Conservation (phyloP, 1,140 invertebrate genomes). For the Eriocheir sinensis region DNA sequence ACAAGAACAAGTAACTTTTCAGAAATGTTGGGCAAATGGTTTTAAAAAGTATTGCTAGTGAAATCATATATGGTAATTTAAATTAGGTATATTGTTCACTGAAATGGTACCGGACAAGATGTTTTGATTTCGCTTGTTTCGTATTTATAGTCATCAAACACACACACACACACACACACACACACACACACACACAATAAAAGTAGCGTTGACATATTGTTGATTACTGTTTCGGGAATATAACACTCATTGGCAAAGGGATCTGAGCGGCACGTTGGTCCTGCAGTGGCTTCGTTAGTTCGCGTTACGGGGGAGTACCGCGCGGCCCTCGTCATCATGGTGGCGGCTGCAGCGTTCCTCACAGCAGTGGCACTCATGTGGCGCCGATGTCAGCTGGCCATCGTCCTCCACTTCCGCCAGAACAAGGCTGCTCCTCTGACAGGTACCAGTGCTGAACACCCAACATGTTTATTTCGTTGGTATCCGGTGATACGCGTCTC, state of each 20-base stretch:
- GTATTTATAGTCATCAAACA: not conserved
- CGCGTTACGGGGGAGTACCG: not conserved
- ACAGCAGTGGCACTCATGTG: not conserved
- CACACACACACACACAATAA: constrained; percentile 23
- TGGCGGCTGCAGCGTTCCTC: not conserved
- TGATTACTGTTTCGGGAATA: not conserved
- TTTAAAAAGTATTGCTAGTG: no score
- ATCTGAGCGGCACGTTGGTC: not conserved
- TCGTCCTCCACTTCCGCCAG: not conserved
- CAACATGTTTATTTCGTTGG: no score
- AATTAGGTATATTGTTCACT: no score
- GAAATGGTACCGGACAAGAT: no score
- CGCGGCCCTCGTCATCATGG: not conserved
- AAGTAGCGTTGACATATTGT: not conserved
- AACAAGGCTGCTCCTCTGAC: not conserved
- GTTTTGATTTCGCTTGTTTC: no score
- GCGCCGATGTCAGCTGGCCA: not conserved
- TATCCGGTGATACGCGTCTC: no score
- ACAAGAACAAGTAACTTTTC: no score
- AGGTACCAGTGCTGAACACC: no score
- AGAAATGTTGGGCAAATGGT: no score
- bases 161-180: constrained; percentile 33
- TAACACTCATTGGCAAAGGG: not conserved
- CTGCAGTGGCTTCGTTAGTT: not conserved
- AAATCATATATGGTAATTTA: no score